Evolutionary conservation across 2,888 invertebrate species (phyloP), one percentile per base, ranked within the genome.

Genomic region (Nomada lathburiana): DNA sequence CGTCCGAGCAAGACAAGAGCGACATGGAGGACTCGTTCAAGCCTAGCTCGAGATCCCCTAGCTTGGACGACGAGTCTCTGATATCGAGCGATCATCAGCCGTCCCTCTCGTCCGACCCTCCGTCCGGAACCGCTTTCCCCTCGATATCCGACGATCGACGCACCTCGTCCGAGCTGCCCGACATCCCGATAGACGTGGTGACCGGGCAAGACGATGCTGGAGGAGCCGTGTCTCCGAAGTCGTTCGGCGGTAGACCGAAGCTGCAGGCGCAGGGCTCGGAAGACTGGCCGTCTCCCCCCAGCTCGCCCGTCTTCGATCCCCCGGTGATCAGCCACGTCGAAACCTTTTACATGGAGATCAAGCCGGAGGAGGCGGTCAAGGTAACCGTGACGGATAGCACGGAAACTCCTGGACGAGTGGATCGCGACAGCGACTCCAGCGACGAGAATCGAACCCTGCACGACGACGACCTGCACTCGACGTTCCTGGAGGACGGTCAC

Each of bases 11-110:
- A 93, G 95, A 95, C 80, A 97, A 97, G 2, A 97, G 97, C 91
- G 96, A 97, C 82, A 96, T 97, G 90, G 97, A 97, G 92, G 97
- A 98, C 94, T 97, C 97, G 0, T 97, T 97, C 47, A 98, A 97
- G 94, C 97, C 97, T 4, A 97, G 97, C 82, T 97, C 97, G 2
- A 96, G 97, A 82, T 97, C 97, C 3, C 97, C 97, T 76, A 97
- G 97, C 92, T 95, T 97, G 84, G 97, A 97, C 88, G 98, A 98
- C 92, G 97, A 97, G 92, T 97, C 97, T 0, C 94, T 97, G 50
- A 96, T 97, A 82, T 97, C 97, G 0, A 97, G 97, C 90, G 97
- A 98, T 93, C 97, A 97, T 91, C 97, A 97, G 93, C 97, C 97
- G 18, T 97, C 97, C 92, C 94, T 97, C 42, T 97, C 97, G 89